A percentile compares a stretch with the other conserved stretches of the same genome.
phyloP scores from a whole-genome alignment of 1,140 invertebrate genomes.

The Pachypeltis micranthus region DNA sequence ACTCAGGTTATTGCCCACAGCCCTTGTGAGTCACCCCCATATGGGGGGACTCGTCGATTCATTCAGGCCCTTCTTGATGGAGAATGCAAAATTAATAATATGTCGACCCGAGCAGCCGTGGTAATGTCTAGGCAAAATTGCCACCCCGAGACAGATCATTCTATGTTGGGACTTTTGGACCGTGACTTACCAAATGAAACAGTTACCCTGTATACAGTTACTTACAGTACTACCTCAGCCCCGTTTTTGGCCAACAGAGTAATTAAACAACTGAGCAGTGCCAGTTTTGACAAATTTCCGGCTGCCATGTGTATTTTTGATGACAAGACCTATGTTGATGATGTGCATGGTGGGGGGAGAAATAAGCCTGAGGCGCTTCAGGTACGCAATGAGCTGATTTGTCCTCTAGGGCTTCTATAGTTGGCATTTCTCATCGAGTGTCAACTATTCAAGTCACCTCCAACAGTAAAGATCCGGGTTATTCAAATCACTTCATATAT shows the following conservation, averaged over 20 bases:
- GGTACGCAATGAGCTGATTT: conserved; percentile 25
- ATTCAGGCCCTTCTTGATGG: too few species aligned
- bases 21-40: too few species aligned
- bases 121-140: conserved; percentile 4
- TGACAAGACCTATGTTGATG: conserved; percentile 1
- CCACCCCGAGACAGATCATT: background rate
- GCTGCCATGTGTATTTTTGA: background rate
- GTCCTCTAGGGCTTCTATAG: too few species aligned
- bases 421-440: too few species aligned
- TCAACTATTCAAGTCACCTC: too few species aligned
- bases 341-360: background rate
- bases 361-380: background rate
- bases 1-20: too few species aligned
- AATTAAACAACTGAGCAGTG: conserved; percentile 6
- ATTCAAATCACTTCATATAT: too few species aligned
- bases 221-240: conserved; percentile 4
- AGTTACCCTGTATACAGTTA: conserved; percentile 5
- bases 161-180: background rate
- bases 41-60: too few species aligned
- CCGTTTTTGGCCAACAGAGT: conserved; percentile 11
- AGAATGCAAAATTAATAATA: too few species aligned
- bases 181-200: background rate
- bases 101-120: too few species aligned
- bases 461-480: too few species aligned
- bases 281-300: background rate